phyloP scores from a whole-genome alignment of 2,797 vertebrate genomes.

The Lacerta bilineata region DNA sequence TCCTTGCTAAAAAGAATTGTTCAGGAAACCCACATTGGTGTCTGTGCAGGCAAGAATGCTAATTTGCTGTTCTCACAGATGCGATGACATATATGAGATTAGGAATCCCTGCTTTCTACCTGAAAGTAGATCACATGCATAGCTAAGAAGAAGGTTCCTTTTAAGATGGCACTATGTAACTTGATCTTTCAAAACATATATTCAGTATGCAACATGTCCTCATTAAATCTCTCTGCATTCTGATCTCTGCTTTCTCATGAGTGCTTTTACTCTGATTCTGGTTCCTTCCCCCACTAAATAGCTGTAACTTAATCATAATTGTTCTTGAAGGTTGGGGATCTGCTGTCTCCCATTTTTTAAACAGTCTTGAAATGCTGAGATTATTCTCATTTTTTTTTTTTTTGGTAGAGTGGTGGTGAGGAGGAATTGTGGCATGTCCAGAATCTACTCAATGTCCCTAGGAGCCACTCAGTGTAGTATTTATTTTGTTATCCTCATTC shows the following conservation, averaged over 20 bases:
- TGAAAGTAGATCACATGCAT: background rate
- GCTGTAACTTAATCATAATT: background rate
- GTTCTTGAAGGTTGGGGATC: background rate
- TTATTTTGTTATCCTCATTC: conserved; percentile 17
- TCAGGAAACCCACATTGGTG: background rate
- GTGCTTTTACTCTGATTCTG: background rate
- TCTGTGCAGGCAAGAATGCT: background rate
- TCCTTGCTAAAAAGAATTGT: background rate
- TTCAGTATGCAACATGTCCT: background rate
- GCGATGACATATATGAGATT: background rate
- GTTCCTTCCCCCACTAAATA: background rate
- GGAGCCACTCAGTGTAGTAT: background rate
- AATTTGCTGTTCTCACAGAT: too few relatives aligned
- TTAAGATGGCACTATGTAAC: background rate
- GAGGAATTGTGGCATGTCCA: background rate
- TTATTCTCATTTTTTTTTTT: background rate
- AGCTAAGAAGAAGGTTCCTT: background rate
- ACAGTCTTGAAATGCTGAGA: background rate
- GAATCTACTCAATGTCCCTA: conserved; percentile 20
- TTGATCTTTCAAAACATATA: background rate
- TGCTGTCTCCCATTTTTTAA: background rate
- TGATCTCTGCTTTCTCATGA: background rate
- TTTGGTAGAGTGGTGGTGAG: background rate
- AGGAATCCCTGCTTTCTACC: background rate
- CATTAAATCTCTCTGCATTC: background rate